These are phyloP conservation scores for Tuta absoluta DNA, from an alignment of 2,888 invertebrate species.

Conservation along the genomic window DNA sequence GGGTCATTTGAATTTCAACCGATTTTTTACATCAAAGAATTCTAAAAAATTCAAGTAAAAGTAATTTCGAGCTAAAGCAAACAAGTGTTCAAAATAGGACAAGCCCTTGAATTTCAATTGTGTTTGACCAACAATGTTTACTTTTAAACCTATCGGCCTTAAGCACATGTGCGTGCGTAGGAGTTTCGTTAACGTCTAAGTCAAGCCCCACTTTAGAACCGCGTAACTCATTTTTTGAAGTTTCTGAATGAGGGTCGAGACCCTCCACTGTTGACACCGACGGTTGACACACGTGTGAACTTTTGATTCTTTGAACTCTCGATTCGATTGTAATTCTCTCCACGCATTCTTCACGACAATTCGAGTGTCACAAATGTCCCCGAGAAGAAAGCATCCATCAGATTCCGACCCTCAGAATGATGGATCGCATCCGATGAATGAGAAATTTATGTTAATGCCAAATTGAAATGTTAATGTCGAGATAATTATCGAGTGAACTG, in stretches of 20 bases:
- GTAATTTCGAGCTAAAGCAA: slow-evolving; percentile 48
- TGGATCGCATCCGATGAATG: slow-evolving; percentile 68
- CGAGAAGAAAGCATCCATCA: slow-evolving; percentile 57
- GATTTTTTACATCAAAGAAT: slow-evolving; percentile 1
- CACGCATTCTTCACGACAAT: slow-evolving; percentile 64
- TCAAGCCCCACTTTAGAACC: slow-evolving; percentile 5
- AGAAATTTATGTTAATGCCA: slow-evolving; percentile 69
- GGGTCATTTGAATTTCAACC: slow-evolving; percentile 17
- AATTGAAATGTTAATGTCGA: slow-evolving; percentile 75
- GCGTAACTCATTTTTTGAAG: slow-evolving; percentile 13
- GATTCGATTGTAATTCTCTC: slow-evolving; percentile 52
- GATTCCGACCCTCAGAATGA: slow-evolving; percentile 55
- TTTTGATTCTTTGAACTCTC: slow-evolving; percentile 48
- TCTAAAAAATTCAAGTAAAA: slow-evolving; percentile 40
- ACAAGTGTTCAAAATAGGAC: slow-evolving; percentile 52
- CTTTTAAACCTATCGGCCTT: slow-evolving; percentile 45
- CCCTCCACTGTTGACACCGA: slow-evolving; percentile 54
- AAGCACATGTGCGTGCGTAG: slow-evolving; percentile 46
- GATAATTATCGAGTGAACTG: slow-evolving; percentile 63
- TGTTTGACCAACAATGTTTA: slow-evolving; percentile 46
- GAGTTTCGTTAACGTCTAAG: slow-evolving; percentile 35
- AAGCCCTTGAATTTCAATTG: slow-evolving; percentile 60
- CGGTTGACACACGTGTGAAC: slow-evolving; percentile 73
- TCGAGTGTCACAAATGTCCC: slow-evolving; percentile 76
- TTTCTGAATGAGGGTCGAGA: slow-evolving; percentile 35